These are phyloP conservation scores for Athripsodes cinereus DNA, from an alignment of 2,888 invertebrate genomes.

Conservation along the genomic window DNA sequence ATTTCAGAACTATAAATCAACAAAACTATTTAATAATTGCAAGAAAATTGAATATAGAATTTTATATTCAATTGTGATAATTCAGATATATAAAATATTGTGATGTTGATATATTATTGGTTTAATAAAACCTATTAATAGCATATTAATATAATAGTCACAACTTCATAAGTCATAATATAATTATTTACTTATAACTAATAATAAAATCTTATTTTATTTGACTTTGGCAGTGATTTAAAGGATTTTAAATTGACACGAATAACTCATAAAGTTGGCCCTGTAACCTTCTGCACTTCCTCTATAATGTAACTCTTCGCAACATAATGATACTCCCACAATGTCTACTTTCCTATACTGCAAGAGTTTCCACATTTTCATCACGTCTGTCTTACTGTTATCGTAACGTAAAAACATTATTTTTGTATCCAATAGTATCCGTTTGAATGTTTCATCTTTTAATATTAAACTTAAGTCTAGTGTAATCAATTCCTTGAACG, in stretches of 20 bases:
- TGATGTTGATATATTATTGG: too few species aligned
- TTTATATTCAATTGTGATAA: too few species aligned
- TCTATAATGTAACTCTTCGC: slow-evolving; percentile 28
- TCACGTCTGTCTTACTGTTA: not conserved
- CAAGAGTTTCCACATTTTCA: not conserved
- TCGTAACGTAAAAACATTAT: slow-evolving; percentile 14
- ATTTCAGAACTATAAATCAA: too few species aligned
- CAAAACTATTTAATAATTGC: too few species aligned
- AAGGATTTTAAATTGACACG: slow-evolving; percentile 18
- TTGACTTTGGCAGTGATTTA: too few species aligned
- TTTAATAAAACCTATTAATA: too few species aligned
- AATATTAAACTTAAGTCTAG: slow-evolving; percentile 20
- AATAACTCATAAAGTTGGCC: slow-evolving; percentile 31
- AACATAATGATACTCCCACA: slow-evolving; percentile 25
- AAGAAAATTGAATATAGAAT: too few species aligned
- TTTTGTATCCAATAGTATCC: slow-evolving; percentile 13
- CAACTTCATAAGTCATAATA: too few species aligned
- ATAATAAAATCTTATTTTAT: too few species aligned
- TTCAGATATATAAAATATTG: too few species aligned
- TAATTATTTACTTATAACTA: too few species aligned
- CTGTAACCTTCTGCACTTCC: slow-evolving; percentile 31
- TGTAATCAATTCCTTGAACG: slow-evolving; percentile 13
- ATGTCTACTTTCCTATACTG: slow-evolving; percentile 16
- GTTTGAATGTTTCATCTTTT: slow-evolving; percentile 2
- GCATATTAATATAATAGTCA: too few species aligned